These are phyloP conservation scores for Choloepus didactylus DNA, from an alignment of 2,797 vertebrate genomes.

Conservation along the genomic window DNA sequence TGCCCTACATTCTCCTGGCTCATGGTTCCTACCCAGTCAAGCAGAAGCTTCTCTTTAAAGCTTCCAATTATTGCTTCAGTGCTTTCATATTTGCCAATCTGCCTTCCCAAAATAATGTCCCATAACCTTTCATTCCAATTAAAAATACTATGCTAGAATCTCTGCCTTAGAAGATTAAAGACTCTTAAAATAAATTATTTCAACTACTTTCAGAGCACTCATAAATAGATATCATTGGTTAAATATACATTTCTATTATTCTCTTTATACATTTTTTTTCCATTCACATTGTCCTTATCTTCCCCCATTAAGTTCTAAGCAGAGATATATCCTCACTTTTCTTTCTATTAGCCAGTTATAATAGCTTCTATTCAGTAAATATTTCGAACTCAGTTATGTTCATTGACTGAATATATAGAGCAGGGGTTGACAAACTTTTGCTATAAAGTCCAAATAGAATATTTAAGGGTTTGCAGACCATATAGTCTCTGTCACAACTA, in stretches of 20 bases:
- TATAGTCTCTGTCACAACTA: neutral
- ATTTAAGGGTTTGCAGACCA: neutral
- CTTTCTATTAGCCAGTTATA: neutral
- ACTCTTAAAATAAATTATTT: slow-evolving; percentile 38
- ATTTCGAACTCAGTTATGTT: neutral
- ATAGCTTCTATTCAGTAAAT: neutral
- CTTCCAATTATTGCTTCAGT: slow-evolving; percentile 13
- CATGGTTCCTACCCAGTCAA: neutral
- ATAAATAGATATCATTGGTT: neutral
- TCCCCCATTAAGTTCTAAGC: neutral
- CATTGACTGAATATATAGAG: neutral
- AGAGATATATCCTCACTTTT: neutral
- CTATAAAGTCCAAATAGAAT: neutral
- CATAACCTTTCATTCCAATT: neutral
- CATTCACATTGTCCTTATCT: neutral
- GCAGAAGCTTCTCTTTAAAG: neutral
- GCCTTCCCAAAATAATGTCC: slow-evolving; percentile 1
- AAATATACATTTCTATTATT: neutral
- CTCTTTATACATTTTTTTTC: neutral
- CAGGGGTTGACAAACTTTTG: neutral
- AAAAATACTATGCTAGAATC: slow-evolving; percentile 52
- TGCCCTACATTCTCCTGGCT: neutral
- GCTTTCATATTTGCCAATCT: neutral
- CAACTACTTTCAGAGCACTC: neutral
- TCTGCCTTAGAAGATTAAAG: slow-evolving; percentile 23